Base-by-base conservation (phyloP, 2,797 vertebrate genomes). In the Ibycter americanus region DNA sequence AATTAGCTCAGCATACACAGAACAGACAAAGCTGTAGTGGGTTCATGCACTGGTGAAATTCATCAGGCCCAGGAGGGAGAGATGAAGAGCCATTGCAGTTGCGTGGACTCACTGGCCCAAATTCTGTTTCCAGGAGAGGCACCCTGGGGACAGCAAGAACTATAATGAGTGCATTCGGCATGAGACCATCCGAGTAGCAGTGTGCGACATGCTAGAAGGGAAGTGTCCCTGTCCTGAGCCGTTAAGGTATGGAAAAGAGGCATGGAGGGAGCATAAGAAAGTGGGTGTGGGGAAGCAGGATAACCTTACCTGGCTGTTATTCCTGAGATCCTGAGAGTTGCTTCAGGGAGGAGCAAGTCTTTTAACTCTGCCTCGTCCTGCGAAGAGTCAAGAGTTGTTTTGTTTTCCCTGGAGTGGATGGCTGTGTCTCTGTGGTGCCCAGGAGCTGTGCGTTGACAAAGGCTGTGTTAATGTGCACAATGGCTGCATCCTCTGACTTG, bases 91-190 rank as follows among this genome's bases (percentile, higher is more conserved):
- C 21, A 0, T 21, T 70, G 51, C 55, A 23, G 34, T 42, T 1
- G 3, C 1, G 4, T 49, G 59, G 78, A 47, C 59, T 96, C 71
- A 91, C 32, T 67, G 40, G 14, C 52, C 87, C 58, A 13, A 79
- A 68, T 83, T 96, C 13, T 82, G 7, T 80, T 93, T 96, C 56
- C 94, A 99, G 99, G 99, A 99, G 97, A 99, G 99, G 78, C 99
- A 99, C 97, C 99, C 99, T 4, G 99, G 99, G 67, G 99, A 99
- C 98, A 99, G 99, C 96, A 99, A 99, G 98, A 99, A 99, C 97
- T 99, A 99, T 94, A 99, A 99, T 2, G 99, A 99, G 98, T 99
- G 99, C 83, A 99, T 99, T 95, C 99, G 99, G 72, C 99, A 99
- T 22, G 99, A 99, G 96, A 99, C 99, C 83, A 98, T 99, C 98